These are phyloP conservation scores for Sinocyclocheilus anophthalmus DNA, from an alignment of 2,113 vertebrate genomes.

Conservation along the genomic window DNA sequence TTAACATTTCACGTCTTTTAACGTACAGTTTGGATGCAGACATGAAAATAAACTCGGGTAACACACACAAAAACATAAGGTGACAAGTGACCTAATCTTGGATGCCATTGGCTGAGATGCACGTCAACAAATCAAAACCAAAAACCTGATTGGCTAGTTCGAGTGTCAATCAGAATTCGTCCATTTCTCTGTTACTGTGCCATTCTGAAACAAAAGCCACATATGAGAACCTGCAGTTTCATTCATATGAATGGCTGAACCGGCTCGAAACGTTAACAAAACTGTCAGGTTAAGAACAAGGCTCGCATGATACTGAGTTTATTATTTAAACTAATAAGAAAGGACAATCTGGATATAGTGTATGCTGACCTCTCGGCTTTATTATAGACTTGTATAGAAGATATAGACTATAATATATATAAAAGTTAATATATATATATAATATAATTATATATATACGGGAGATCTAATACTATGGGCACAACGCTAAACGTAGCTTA, in stretches of 20 bases:
- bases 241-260: background rate
- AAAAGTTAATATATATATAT: no score
- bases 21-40: background rate
- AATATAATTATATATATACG: no score
- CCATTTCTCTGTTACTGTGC: background rate
- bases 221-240: background rate
- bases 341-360: background rate
- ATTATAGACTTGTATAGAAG: background rate
- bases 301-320: background rate
- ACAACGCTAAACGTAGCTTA: background rate
- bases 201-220: conserved; percentile 31
- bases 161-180: conserved; percentile 50
- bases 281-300: background rate
- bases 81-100: background rate
- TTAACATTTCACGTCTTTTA: background rate
- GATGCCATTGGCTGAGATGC: conserved; percentile 54
- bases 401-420: background rate
- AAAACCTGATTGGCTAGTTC: conserved; percentile 54
- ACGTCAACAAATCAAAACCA: background rate
- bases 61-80: background rate
- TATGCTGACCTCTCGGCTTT: background rate
- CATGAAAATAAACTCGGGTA: background rate
- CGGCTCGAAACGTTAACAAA: background rate
- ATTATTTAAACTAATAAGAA: background rate
- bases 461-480: no score